Percentiles rank a stretch among this genome's conserved stretches.
Evolutionary conservation across 2,888 invertebrate species (phyloP).

Genomic region (Balanococcus diminutus): DNA sequence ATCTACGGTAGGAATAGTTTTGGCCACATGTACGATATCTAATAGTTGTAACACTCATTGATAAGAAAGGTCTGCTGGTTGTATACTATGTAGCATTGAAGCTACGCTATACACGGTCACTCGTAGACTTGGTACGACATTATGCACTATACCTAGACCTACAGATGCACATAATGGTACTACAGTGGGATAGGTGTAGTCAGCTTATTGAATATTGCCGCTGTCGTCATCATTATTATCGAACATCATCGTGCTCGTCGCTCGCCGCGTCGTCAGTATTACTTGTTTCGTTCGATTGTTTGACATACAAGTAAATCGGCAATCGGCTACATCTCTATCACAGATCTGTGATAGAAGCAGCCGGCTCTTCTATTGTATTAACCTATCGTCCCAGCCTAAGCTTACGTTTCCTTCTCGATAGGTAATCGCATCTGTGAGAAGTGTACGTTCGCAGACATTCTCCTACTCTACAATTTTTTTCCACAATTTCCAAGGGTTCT

Average conservation of each 20-base stretch:
- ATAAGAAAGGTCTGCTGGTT: too few species aligned
- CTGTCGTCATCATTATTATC: background rate
- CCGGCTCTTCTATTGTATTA: slow-evolving; percentile 42
- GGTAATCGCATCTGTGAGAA: background rate
- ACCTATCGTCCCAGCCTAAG: background rate
- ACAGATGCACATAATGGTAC: background rate
- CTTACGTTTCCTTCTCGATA: background rate
- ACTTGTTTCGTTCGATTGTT: slow-evolving; percentile 47
- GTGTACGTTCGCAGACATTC: background rate
- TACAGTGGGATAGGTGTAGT: background rate
- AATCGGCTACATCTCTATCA: slow-evolving; percentile 53
- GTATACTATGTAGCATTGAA: too few species aligned
- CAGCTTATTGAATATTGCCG: background rate
- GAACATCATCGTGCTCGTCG: background rate
- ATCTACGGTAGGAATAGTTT: too few species aligned
- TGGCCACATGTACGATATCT: too few species aligned
- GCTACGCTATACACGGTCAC: too few species aligned
- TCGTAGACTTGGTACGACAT: too few species aligned
- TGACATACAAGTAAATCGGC: slow-evolving; percentile 45
- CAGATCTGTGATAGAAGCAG: slow-evolving; percentile 33
- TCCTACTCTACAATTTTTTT: too few species aligned
- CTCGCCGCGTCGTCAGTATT: background rate
- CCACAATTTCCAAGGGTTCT: too few species aligned
- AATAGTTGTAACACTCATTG: too few species aligned
- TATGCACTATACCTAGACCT: too few species aligned